Evolutionary conservation across 1,140 invertebrate genomes (phyloP).

Genomic region (Lepidurus arcticus): DNA sequence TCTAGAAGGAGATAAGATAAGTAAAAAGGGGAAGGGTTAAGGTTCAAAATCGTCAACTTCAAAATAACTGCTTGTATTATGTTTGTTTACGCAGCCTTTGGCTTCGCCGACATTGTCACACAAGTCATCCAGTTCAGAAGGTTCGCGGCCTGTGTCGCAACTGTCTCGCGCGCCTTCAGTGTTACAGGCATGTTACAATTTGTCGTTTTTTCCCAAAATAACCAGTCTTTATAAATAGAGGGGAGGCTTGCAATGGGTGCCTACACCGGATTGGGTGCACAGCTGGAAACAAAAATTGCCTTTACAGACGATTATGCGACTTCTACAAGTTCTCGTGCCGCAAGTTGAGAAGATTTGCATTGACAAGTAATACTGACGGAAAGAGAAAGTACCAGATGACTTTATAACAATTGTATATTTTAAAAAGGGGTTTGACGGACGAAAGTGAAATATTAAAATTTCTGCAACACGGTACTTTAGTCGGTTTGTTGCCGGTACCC

Average conservation of each 20-base stretch:
- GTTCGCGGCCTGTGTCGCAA: conserved; percentile 23
- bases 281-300: conserved; percentile 96
- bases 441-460: conserved; percentile 99
- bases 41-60: background rate
- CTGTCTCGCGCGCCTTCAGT: conserved; percentile 18
- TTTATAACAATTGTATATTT: background rate
- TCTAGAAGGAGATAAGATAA: conserved; percentile 26
- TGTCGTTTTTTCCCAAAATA: background rate
- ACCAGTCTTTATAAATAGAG: conserved; percentile 23
- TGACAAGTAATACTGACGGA: conserved; percentile 68
- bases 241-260: conserved; percentile 58
- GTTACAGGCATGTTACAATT: background rate
- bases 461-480: conserved; percentile 95
- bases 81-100: conserved; percentile 29
- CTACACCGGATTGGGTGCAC: conserved; percentile 88
- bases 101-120: conserved; percentile 33
- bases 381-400: background rate
- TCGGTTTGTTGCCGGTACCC: conserved; percentile 94
- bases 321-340: conserved; percentile 95
- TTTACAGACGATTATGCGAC: conserved; percentile 96
- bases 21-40: background rate
- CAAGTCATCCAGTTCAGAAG: conserved; percentile 33
- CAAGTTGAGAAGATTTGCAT: conserved; percentile 99
- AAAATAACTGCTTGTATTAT: conserved; percentile 24
- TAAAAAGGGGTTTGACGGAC: conserved; percentile 86